Evolutionary conservation across 2,113 vertebrate genomes (phyloP), one percentile per base, ranked within the genome.

Genomic region (Marmota monax): DNA sequence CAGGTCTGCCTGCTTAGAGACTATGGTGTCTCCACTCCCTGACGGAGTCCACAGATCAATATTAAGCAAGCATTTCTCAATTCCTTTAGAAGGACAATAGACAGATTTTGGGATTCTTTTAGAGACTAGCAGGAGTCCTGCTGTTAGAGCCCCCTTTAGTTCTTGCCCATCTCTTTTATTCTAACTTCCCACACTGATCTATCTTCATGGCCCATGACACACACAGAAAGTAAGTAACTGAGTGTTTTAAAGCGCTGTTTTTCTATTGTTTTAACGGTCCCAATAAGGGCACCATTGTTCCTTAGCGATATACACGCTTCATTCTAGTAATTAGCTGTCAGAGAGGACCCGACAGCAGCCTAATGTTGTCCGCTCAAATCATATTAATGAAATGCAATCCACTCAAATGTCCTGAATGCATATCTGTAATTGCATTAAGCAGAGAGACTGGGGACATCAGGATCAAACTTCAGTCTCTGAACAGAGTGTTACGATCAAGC

Each of bases 311-410:
- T 99, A 99, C 99, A 99, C 99, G 98, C 98, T 99, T 99, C 99
- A 99, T 99, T 99, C 99, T 99, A 99, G 99, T 99, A 99, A 99
- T 99, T 99, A 99, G 99, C 99, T 99, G 99, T 99, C 99, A 99
- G 99, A 98, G 98, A 98, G 91, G 98, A 99, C 99, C 99, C 99
- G 99, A 99, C 99, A 99, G 99, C 99, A 99, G 99, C 99, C 99
- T 99, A 99, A 98, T 97, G 99, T 99, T 99, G 99, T 99, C 99
- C 98, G 99, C 98, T 99, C 99, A 98, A 99, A 99, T 99, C 99
- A 99, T 98, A 99, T 99, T 99, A 99, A 99, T 99, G 99, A 99
- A 99, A 99, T 98, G 98, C 99, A 99, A 99, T 99, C 99, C 99
- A 98, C 99, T 99, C 99, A 99, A 99, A 99, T 98, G 99, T 99